A percentile compares a stretch with the other conserved stretches of the same genome.
phyloP scores from a whole-genome alignment of 2,888 invertebrate genomes.

The Temnothorax ravouxi region DNA sequence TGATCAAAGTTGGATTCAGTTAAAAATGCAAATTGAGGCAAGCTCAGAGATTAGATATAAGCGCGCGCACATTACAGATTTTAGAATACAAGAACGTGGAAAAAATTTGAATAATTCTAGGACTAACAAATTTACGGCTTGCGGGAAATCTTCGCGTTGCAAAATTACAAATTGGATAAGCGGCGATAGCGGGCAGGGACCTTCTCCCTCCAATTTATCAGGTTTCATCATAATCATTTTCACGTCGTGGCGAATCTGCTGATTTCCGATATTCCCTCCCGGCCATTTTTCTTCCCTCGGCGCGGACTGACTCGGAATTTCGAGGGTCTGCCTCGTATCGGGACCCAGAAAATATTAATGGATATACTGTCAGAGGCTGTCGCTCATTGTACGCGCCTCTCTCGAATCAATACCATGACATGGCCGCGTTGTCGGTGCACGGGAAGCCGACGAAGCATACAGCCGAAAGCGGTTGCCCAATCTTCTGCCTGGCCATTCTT shows the following conservation, averaged over 20 bases:
- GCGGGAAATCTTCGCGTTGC: neutral
- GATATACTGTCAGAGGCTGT: conserved; percentile 72
- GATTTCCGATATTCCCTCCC: conserved; percentile 10
- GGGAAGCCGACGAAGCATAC: conserved; percentile 58
- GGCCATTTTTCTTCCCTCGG: conserved; percentile 39
- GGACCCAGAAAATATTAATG: conserved; percentile 76
- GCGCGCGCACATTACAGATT: neutral
- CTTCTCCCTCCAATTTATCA: neutral
- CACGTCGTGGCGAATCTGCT: conserved; percentile 8
- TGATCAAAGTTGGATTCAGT: neutral
- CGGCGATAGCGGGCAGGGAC: neutral
- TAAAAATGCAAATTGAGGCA: conserved; percentile 2
- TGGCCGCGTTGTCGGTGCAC: conserved; percentile 72
- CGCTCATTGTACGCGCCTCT: conserved; percentile 77
- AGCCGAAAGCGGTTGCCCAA: conserved; percentile 64
- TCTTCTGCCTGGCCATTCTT: conserved; percentile 59
- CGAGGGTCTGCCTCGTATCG: conserved; percentile 57
- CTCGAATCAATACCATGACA: conserved; percentile 79
- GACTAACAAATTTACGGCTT: neutral
- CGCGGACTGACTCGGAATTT: conserved; percentile 47
- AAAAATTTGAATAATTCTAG: neutral
- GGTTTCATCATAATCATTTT: conserved; percentile 42
- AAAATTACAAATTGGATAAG: conserved; percentile 1
- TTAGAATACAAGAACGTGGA: neutral
- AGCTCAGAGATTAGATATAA: neutral